Evolutionary conservation across 1,140 invertebrate species (phyloP).

Genomic region (Neodiprion pinetum): DNA sequence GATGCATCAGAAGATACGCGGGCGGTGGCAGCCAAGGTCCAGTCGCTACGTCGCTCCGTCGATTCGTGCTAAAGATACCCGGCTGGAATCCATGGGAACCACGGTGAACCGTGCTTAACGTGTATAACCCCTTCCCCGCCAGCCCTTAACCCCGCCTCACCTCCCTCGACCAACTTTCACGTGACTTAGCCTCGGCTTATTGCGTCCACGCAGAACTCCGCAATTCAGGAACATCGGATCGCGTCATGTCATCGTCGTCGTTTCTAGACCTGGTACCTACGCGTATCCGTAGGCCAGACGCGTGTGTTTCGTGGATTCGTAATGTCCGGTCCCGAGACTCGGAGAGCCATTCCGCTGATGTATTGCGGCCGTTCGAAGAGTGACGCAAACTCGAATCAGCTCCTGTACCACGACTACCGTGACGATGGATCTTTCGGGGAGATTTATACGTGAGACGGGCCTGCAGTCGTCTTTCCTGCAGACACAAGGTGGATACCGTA

Average conservation of each 20-base stretch:
- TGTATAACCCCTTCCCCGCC: slow-evolving; percentile 46
- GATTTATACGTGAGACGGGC: too few relatives aligned
- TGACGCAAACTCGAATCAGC: too few relatives aligned
- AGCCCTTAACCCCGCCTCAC: slow-evolving; percentile 7
- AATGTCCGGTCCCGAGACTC: too few relatives aligned
- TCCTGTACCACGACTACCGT: too few relatives aligned
- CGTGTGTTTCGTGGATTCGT: too few relatives aligned
- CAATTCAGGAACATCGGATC: background rate
- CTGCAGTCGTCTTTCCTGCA: too few relatives aligned
- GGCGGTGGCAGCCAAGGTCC: slow-evolving; percentile 48
- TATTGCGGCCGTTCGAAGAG: too few relatives aligned
- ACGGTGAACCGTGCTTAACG: slow-evolving; percentile 55
- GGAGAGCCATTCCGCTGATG: too few relatives aligned
- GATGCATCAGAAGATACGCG: slow-evolving; percentile 64
- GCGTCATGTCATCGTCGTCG: background rate
- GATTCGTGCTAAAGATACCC: slow-evolving; percentile 61
- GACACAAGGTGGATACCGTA: slow-evolving; percentile 38
- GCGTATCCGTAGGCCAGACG: too few relatives aligned
- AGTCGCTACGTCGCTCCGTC: slow-evolving; percentile 45
- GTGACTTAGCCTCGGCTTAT: background rate
- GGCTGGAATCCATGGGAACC: slow-evolving; percentile 63
- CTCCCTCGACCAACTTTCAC: slow-evolving; percentile 8
- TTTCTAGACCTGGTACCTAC: background rate
- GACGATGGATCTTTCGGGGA: too few relatives aligned
- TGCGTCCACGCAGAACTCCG: background rate